Evolutionary conservation across 2,797 vertebrate genomes (phyloP), one percentile per base, ranked within the genome.

Genomic region (Lagodon rhomboides): DNA sequence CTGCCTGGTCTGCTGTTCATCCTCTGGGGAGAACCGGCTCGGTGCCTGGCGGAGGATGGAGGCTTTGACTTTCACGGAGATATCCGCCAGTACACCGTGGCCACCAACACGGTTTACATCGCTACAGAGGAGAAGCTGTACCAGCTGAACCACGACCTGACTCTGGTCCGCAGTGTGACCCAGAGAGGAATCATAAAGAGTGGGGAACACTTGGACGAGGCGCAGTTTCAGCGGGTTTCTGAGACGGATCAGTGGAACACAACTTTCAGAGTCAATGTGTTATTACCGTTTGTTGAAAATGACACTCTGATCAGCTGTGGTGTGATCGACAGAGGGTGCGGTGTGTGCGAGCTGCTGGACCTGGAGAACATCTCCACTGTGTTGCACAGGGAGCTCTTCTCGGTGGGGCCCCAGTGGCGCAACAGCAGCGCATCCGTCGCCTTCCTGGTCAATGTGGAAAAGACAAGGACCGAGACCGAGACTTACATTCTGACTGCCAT

Each of bases 51-150:
- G 53, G 46, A 41, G 4, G 23, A 23, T 8, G 54, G 43, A 46
- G 47, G 5, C 23, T 87, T 86, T 18, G 30, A 1, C 1, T 79
- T 92, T n/a, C 44, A 71, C 8, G 87, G 73, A 87, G 60, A 90
- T 54, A 88, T 97, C 67, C 94, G 92, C 34, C 94, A 95, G 85
- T 93, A 97, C 78, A 94, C 95, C 18, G 93, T 96, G 80, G 93
- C 93, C 85, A 71, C n/a, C 20, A 27, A 79, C 76, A 77, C 70
- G 64, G 87, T 98, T 59, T 96, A 95, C 86, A 90, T 97, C 62
- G 94, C 95, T n/a, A 96, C 96, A 27, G 94, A 94, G 63, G 86
- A 95, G 82, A 95, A 75, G 74, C 92, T 98, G n/a, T 95, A 96
- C 93, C 96, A 97, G 78, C 91, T 97, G 90, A 75, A 65, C 85